Base-by-base conservation (phyloP, 2,888 invertebrate genomes). In the Platycheirus albimanus region DNA sequence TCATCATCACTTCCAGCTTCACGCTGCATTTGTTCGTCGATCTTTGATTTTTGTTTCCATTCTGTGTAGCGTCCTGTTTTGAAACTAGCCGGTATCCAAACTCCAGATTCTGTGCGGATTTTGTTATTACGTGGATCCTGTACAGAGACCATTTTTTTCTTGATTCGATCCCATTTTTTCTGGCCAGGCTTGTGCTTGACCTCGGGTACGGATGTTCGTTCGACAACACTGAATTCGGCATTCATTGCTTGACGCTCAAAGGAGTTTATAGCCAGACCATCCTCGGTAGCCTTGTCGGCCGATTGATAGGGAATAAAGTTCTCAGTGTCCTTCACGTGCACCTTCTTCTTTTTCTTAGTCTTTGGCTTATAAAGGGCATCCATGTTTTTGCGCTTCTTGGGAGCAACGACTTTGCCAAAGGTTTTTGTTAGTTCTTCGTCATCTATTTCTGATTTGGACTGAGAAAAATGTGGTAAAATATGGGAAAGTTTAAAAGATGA, bases 31-130 rank as follows among this genome's bases (percentile, higher is more conserved):
- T 90, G 90, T 19, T 90, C 90, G 77, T 91, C 91, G 64, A 91
- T 89, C 86, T 91, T 91, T 0, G 93, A 95, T 86, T 95, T 95
- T 78, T 95, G 94, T 87, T 95, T 94, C 98, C 98, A 98, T 69
- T 95, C 94, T 80, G 94, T 93, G 91, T 98, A 98, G 24, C 96
- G 93, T 63, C 98, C 96, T 78, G 97, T 96, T 91, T 98, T 98
- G 91, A 96, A 99, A 0, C 96, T 95, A 0, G 98, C 97, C 0
- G 98, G 95, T 86, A 99, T 97, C 94, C 97, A 97, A 0, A 94
- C 95, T 15, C 99, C 99, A 79, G 98, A 98, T 91, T 99, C 99
- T 0, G 99, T 99, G 87, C 95, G 95, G 85, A 99, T 98, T 91
- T 96, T 97, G 67, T 95, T 95, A 19, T 91, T 91, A 85, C 94